phyloP scores from a whole-genome alignment of 1,140 invertebrate genomes.

The Nebria ingens region DNA sequence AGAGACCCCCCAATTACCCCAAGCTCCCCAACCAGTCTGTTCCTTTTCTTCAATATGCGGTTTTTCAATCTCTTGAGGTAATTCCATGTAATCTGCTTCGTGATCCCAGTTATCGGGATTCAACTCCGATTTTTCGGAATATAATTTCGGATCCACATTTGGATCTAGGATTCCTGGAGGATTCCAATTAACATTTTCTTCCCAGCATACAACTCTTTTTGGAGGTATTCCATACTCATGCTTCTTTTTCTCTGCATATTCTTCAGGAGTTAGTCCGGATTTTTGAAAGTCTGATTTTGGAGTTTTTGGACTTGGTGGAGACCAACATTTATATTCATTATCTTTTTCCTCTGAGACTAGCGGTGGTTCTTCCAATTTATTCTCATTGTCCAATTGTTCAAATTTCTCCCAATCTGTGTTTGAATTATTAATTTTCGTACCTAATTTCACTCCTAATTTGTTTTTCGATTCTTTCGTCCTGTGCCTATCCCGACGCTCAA shows the following conservation, averaged over 20 bases:
- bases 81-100: conserved; percentile 23
- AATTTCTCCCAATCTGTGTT: not conserved
- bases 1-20: conserved; percentile 58
- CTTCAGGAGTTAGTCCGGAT: not conserved
- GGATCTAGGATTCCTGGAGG: not conserved
- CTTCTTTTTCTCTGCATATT: not conserved
- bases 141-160: not conserved
- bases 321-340: too few relatives aligned
- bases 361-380: too few relatives aligned
- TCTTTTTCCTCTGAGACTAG: too few relatives aligned
- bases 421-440: not conserved
- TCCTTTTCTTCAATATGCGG: not conserved
- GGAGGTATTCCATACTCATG: conserved; percentile 19
- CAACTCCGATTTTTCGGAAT: conserved; percentile 1
- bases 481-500: not conserved
- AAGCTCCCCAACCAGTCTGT: conserved; percentile 31
- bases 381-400: not conserved
- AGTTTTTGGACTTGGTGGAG: too few relatives aligned
- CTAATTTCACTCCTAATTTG: not conserved
- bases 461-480: not conserved
- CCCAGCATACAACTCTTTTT: conserved; percentile 19
- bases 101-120: conserved; percentile 27
- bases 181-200: conserved; percentile 12
- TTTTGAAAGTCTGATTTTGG: too few relatives aligned
- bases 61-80: conserved; percentile 1